Conservation (phyloP, 2,797 vertebrate genomes). For the Molossus alvarezi region DNA sequence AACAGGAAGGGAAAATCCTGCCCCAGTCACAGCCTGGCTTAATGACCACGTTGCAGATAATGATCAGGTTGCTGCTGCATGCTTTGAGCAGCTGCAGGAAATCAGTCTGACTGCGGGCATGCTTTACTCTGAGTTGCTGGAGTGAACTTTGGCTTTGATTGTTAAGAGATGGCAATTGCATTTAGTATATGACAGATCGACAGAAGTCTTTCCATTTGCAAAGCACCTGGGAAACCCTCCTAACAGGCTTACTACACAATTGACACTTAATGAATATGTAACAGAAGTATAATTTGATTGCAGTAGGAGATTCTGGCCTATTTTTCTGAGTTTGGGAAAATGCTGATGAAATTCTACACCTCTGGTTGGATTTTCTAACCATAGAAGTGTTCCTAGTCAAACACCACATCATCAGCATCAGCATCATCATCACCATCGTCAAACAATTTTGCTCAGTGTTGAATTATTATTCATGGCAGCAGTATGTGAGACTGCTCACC, state of each 20-base stretch:
- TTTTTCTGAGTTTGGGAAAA: constrained; percentile 86
- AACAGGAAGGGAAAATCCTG: neutral
- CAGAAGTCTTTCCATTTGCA: constrained; percentile 87
- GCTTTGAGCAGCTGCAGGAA: constrained; percentile 88
- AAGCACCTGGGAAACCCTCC: constrained; percentile 88
- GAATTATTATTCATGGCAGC: constrained; percentile 5
- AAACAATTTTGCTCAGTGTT: constrained; percentile 15
- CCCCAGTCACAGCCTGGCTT: constrained; percentile 67
- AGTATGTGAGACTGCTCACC: neutral
- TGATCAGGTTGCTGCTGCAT: constrained; percentile 74
- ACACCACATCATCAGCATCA: neutral
- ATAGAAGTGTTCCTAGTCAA: constrained; percentile 39
- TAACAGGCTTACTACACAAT: constrained; percentile 74
- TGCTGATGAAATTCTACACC: constrained; percentile 68
- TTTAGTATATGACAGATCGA: constrained; percentile 82
- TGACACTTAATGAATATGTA: constrained; percentile 77
- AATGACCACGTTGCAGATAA: constrained; percentile 81
- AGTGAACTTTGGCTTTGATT: constrained; percentile 89
- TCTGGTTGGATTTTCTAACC: constrained; percentile 64
- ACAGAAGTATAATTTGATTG: constrained; percentile 73
- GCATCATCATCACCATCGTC: neutral
- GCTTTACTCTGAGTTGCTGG: constrained; percentile 83
- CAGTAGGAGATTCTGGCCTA: constrained; percentile 83
- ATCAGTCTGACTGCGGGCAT: constrained; percentile 83
- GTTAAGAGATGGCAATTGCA: constrained; percentile 86